Evolutionary conservation across 2,888 invertebrate species (phyloP).

Genomic region (Patella pellucida): DNA sequence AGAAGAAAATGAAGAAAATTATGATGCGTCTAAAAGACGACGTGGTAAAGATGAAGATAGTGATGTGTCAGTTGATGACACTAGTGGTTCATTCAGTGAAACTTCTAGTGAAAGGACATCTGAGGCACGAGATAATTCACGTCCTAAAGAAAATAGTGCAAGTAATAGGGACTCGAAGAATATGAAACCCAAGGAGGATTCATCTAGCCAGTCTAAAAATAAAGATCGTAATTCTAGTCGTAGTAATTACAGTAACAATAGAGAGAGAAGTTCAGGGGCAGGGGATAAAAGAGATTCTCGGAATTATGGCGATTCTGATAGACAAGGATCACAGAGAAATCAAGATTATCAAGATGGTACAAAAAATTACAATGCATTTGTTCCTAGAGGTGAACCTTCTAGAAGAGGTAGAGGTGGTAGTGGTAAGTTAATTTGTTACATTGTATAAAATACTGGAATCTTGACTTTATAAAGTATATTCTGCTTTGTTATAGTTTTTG

Average conservation of each 20-base stretch:
- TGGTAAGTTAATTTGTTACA: too few relatives aligned
- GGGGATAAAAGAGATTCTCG: constrained; percentile 31
- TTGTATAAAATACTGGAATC: too few relatives aligned
- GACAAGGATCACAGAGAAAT: constrained; percentile 23
- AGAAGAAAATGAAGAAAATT: constrained; percentile 37
- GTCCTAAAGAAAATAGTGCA: constrained; percentile 30
- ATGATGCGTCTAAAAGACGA: constrained; percentile 40
- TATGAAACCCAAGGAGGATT: constrained; percentile 26
- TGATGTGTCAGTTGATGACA: constrained; percentile 63
- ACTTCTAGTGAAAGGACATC: constrained; percentile 48
- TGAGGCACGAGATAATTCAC: constrained; percentile 38
- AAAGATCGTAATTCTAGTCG: constrained; percentile 32
- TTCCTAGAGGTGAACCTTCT: constrained; percentile 90
- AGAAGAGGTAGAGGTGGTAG: constrained; percentile 79
- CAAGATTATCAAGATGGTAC: constrained; percentile 25
- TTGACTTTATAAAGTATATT: too few relatives aligned
- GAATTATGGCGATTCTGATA: constrained; percentile 29
- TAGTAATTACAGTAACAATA: constrained; percentile 24
- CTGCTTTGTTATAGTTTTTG: too few relatives aligned
- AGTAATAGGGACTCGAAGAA: constrained; percentile 31
- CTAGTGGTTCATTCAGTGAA: constrained; percentile 63
- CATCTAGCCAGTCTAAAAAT: constrained; percentile 26
- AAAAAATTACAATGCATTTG: constrained; percentile 71
- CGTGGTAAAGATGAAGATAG: constrained; percentile 56
- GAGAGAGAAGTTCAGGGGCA: constrained; percentile 27